phyloP scores from a whole-genome alignment of 2,797 vertebrate genomes.

The Cephalopachus bancanus region DNA sequence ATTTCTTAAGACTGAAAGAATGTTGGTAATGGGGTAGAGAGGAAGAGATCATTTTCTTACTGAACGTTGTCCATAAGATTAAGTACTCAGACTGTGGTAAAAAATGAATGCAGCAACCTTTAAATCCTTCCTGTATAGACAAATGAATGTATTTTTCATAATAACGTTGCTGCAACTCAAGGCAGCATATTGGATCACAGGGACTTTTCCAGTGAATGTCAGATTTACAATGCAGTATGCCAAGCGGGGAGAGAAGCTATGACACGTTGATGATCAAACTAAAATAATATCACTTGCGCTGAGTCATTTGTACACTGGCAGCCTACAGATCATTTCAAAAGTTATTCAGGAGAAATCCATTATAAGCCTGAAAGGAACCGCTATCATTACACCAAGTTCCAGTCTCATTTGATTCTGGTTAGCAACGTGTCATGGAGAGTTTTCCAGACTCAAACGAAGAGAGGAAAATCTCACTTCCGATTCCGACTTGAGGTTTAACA shows the following conservation, averaged over 20 bases:
- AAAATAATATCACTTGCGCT: conserved; percentile 76
- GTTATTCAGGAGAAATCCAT: conserved; percentile 71
- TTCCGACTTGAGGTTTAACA: neutral
- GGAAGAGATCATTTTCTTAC: conserved; percentile 84
- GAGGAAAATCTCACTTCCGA: conserved; percentile 25
- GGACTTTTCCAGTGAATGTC: conserved; percentile 65
- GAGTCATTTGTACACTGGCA: conserved; percentile 49
- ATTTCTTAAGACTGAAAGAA: conserved; percentile 79
- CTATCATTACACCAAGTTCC: conserved; percentile 21
- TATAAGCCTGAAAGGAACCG: conserved; percentile 40
- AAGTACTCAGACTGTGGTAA: conserved; percentile 77
- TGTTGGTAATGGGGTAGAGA: conserved; percentile 77
- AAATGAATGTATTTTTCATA: conserved; percentile 84
- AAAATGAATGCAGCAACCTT: conserved; percentile 83
- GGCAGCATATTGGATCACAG: conserved; percentile 69
- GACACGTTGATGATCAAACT: conserved; percentile 83
- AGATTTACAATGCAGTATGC: conserved; percentile 70
- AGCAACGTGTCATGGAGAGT: neutral
- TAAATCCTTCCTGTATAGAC: conserved; percentile 84
- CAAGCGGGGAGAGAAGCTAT: neutral
- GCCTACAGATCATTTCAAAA: conserved; percentile 66
- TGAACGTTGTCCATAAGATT: conserved; percentile 79
- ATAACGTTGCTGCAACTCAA: conserved; percentile 69
- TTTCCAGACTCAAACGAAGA: neutral
- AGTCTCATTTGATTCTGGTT: neutral